A percentile compares a stretch with the other conserved stretches of the same genome.
Evolutionary conservation across 2,888 invertebrate species (phyloP).

Genomic region (Drosophila quinaria): DNA sequence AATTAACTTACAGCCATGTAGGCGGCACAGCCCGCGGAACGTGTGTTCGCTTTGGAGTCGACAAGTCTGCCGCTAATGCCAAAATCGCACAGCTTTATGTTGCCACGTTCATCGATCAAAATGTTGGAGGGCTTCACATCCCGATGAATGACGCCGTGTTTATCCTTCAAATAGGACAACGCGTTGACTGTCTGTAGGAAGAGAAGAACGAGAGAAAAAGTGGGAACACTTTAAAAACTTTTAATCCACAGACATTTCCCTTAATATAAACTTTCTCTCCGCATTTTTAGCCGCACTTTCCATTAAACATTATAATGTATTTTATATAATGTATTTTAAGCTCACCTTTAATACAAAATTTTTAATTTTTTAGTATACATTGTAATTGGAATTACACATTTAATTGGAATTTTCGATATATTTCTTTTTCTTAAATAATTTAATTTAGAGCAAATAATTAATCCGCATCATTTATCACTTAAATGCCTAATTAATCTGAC

Average conservation of each 20-base stretch:
- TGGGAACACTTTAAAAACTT: background rate
- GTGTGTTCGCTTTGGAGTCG: constrained; percentile 98
- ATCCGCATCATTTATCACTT: too few relatives aligned
- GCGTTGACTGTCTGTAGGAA: constrained; percentile 95
- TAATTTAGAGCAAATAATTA: too few relatives aligned
- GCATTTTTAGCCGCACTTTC: background rate
- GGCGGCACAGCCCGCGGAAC: constrained; percentile 99
- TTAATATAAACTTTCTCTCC: background rate
- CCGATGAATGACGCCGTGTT: constrained; percentile 98
- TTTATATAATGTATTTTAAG: too few relatives aligned
- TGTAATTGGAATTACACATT: too few relatives aligned
- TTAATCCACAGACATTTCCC: background rate
- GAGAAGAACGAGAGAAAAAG: constrained; percentile 26
- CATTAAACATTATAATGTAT: background rate
- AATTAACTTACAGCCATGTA: constrained; percentile 96
- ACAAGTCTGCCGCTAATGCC: constrained; percentile 99
- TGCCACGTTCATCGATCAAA: constrained; percentile 96
- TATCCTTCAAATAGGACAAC: constrained; percentile 98
- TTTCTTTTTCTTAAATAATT: too few relatives aligned
- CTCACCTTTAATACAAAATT: too few relatives aligned
- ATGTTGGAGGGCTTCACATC: constrained; percentile 99
- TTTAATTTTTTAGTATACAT: too few relatives aligned
- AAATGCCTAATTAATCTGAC: too few relatives aligned
- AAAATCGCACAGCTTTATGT: constrained; percentile 99
- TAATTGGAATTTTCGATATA: too few relatives aligned